Conservation (phyloP, 2,888 invertebrate genomes). For the Xestobium rufovillosum region DNA sequence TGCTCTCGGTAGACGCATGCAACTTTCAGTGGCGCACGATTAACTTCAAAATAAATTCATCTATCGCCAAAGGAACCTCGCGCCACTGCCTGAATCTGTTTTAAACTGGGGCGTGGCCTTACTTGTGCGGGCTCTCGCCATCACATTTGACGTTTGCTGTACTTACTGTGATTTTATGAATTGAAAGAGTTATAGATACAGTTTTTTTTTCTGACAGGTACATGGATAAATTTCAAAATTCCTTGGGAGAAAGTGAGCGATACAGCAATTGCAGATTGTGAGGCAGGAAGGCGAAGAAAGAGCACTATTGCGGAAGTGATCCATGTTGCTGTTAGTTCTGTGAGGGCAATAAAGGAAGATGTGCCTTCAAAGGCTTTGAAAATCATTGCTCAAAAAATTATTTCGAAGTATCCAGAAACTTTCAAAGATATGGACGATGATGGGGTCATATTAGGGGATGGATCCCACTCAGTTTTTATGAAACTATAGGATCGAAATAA, state of each 20-base stretch:
- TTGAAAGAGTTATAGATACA: no score
- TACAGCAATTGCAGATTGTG: conserved; percentile 13
- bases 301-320: conserved; percentile 15
- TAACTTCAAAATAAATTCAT: no score
- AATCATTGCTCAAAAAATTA: conserved; percentile 20
- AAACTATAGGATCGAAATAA: conserved; percentile 24
- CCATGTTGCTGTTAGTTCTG: conserved; percentile 20
- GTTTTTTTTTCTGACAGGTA: no score
- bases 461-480: conserved; percentile 18
- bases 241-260: conserved; percentile 16
- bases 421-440: conserved; percentile 26
- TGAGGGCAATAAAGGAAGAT: conserved; percentile 18
- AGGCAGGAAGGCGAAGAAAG: conserved; percentile 14
- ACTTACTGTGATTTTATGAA: no score
- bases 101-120: no score
- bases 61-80: no score
- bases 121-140: no score
- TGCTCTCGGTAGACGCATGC: no score
- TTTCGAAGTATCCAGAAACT: conserved; percentile 22
- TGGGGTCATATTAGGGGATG: conserved; percentile 23
- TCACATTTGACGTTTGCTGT: no score
- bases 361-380: conserved; percentile 23
- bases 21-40: no score
- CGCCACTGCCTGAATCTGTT: no score
- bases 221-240: conserved; percentile 18